Evolutionary conservation across 2,888 invertebrate species (phyloP), one percentile per base, ranked within the genome.

Genomic region (Boloria selene): DNA sequence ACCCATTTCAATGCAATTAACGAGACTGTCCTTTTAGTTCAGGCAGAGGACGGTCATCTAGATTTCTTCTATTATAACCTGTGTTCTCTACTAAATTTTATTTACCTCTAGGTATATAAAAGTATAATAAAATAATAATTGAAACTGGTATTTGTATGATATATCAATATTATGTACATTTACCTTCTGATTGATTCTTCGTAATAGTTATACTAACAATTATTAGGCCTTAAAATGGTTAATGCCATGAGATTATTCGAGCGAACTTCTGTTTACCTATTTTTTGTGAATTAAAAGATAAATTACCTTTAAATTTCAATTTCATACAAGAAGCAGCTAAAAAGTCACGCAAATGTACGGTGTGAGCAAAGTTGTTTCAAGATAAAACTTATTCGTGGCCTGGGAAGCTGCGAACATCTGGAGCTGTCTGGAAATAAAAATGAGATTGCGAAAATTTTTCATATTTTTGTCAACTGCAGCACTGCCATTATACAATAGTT

Each of bases 311-410:
- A 38, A 38, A 38, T 38, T 16, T n/a, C 16, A 10, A 49, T 49
- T 49, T 49, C 0, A 5, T 16, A 16, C 16, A 38, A 38, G 5
- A 49, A 49, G 47, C 47, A 38, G 17, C 49, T 59, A 18, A 38
- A 59, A 38, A 38, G 50, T 26, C 59, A 17, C 49, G 26, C 14
- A 59, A 59, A 17, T 59, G 18, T 59, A 31, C 17, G 22, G 45
- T 26, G 45, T 38, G 31, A 59, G 31, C 50, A 45, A 52, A 67
- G 53, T 69, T 67, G 69, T 67, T 61, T 54, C 52, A 47, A 61
- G 42, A 53, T 44, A 60, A 61, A 58, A 64, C 58, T 58, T 67
- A 53, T 45, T 53, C 58, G 50, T 58, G 58, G 17, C 18, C 14
- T 22, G 56, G 26, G 64, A 58, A 47, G 26, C 58, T 22, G 63